Percentiles rank a stretch among this genome's conserved stretches.
phyloP scores from a whole-genome alignment of 2,797 vertebrate genomes.

The Chelon auratus region DNA sequence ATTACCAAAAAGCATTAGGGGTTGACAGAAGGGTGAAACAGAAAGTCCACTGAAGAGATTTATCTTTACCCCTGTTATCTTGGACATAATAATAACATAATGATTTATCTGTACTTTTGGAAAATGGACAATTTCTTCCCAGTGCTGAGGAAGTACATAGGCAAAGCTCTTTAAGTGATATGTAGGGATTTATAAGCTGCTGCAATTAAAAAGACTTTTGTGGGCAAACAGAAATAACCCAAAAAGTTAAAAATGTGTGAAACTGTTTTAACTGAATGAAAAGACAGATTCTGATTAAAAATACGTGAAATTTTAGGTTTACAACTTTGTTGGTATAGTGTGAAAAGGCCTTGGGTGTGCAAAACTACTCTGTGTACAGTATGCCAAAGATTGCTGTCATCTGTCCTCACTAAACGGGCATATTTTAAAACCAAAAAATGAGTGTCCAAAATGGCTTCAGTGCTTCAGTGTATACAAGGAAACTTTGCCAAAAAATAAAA shows the following conservation, averaged over 20 bases:
- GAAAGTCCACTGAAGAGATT: constrained; percentile 67
- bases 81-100: constrained; percentile 19
- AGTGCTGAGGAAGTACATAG: not conserved
- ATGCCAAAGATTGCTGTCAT: not conserved
- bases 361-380: not conserved
- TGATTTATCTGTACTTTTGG: not conserved
- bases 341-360: not conserved
- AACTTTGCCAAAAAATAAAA: not conserved
- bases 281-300: not conserved
- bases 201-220: constrained; percentile 18
- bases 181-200: not conserved
- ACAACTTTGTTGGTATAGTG: not conserved
- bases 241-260: not conserved
- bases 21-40: constrained; percentile 31
- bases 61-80: constrained; percentile 31
- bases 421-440: not conserved
- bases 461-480: not conserved
- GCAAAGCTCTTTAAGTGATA: not conserved
- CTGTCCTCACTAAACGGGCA: not conserved
- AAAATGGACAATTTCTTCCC: not conserved
- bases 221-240: not conserved
- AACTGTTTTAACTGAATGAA: constrained; percentile 3
- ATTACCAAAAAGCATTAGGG: constrained; percentile 50
- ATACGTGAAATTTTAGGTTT: not conserved
- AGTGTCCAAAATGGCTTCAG: not conserved